Percentiles rank a stretch among this genome's conserved stretches.
phyloP scores from a whole-genome alignment of 2,797 vertebrate species.

The Parauchenoglanis ngamensis region DNA sequence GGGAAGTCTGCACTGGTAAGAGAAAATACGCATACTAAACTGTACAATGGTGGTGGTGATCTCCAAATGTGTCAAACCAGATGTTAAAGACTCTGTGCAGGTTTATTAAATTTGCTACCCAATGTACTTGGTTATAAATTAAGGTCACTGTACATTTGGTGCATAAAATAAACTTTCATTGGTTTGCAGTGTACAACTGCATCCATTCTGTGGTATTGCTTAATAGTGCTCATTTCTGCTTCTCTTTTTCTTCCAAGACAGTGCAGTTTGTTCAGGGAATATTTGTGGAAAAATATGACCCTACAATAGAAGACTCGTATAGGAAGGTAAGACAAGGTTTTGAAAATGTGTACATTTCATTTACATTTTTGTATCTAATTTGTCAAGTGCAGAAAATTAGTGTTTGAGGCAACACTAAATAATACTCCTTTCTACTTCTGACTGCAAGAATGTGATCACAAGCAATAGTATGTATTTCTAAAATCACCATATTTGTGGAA shows the following conservation, averaged over 20 bases:
- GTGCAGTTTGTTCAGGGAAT: slow-evolving; percentile 99
- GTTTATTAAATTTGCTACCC: no score
- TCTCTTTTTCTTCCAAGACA: slow-evolving; percentile 77
- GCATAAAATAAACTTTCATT: background rate
- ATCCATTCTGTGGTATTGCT: background rate
- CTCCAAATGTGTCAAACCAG: background rate
- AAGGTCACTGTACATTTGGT: background rate
- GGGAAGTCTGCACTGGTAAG: slow-evolving; percentile 98
- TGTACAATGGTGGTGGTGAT: background rate
- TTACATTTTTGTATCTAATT: background rate
- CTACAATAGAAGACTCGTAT: slow-evolving; percentile 99
- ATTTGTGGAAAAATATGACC: slow-evolving; percentile 99
- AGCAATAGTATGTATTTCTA: background rate
- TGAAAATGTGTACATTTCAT: background rate
- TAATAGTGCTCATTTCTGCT: background rate
- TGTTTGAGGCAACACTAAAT: background rate
- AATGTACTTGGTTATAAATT: background rate
- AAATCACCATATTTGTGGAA: background rate
- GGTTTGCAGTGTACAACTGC: background rate
- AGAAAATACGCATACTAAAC: slow-evolving; percentile 36
- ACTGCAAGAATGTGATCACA: background rate
- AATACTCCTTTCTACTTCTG: background rate
- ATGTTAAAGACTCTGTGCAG: background rate
- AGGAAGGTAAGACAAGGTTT: slow-evolving; percentile 84
- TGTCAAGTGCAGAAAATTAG: background rate